Evolutionary conservation across 1,140 invertebrate species (phyloP), one percentile per base, ranked within the genome.

Genomic region (Macrotrachela quadricornifera): DNA sequence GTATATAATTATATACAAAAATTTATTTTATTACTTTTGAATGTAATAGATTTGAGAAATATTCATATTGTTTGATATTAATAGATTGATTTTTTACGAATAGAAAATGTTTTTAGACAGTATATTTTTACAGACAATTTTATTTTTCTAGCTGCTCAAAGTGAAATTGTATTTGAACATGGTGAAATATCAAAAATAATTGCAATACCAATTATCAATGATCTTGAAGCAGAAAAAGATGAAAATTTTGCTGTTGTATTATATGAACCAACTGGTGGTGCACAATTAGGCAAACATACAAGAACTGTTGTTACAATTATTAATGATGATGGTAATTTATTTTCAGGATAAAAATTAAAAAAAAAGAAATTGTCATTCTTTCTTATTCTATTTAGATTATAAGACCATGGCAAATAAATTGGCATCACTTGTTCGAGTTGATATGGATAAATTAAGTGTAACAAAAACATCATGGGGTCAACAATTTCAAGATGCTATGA

Each of bases 261-360:
- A 1, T 70, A 67, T 56, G 70, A 73, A n/a, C 63, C 73, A 0
- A 66, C 67, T 39, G 71, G 70, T 18, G 77, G 77, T 14, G 75
- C 75, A 10, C 71, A 66, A 55, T 58, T 79, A 10, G 78, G 77
- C 17, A 69, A 72, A 50, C 65, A 75, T 21, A 74, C 71, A 46
- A 69, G 72, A 58, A 73, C 73, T 17, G 75, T 77, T n/a, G 68
- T 79, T n/a, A 79, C 78, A 0, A 78, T 79, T 54, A 75, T 76
- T 8, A 78, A 77, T 60, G 78, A 79, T 61, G 77, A 79, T 62
- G 76, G 77, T 77, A 62, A 62, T 62, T 39, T 17, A 41, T 37
- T 4, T 30, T 30, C 21, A 4, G 2, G 21, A 30, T 4, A 30
- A 8, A 30, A 30, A 51, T 16, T 48, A 46, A 30, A 30, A 4